Percentiles rank a stretch among this genome's conserved stretches.
phyloP scores from a whole-genome alignment of 2,888 invertebrate species.

The Elmis aenea region DNA sequence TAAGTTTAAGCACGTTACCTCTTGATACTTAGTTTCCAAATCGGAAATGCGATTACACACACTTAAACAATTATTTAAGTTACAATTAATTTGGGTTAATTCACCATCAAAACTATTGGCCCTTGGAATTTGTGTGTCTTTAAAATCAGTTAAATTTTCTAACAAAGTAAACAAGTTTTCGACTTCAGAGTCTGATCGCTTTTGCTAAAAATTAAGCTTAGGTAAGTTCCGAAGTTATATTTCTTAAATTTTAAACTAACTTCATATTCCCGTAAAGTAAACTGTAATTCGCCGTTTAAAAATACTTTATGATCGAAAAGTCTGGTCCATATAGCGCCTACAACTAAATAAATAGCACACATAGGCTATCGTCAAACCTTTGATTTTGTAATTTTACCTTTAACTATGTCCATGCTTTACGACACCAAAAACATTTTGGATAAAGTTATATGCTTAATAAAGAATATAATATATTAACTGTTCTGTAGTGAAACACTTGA shows the following conservation, averaged over 20 bases:
- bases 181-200: slow-evolving; percentile 73
- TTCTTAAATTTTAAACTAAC: slow-evolving; percentile 46
- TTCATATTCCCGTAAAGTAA: slow-evolving; percentile 81
- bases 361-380: too few relatives aligned
- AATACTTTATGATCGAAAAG: slow-evolving; percentile 85
- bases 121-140: slow-evolving; percentile 63
- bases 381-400: too few relatives aligned
- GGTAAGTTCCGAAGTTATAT: slow-evolving; percentile 23
- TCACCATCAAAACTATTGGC: slow-evolving; percentile 57
- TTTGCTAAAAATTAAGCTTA: slow-evolving; percentile 54
- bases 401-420: too few relatives aligned
- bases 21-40: slow-evolving; percentile 53
- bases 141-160: slow-evolving; percentile 72
- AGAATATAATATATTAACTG: too few relatives aligned
- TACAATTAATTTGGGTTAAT: slow-evolving; percentile 59
- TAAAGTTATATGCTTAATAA: too few relatives aligned
- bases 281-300: slow-evolving; percentile 79
- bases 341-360: too few relatives aligned
- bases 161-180: slow-evolving; percentile 71
- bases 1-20: slow-evolving; percentile 41
- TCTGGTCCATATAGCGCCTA: slow-evolving; percentile 76
- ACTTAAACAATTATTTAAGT: slow-evolving; percentile 60
- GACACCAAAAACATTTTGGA: too few relatives aligned
- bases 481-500: too few relatives aligned
- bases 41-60: slow-evolving; percentile 59